Conservation (phyloP, 2,888 invertebrate genomes). For the Hololepta plana region DNA sequence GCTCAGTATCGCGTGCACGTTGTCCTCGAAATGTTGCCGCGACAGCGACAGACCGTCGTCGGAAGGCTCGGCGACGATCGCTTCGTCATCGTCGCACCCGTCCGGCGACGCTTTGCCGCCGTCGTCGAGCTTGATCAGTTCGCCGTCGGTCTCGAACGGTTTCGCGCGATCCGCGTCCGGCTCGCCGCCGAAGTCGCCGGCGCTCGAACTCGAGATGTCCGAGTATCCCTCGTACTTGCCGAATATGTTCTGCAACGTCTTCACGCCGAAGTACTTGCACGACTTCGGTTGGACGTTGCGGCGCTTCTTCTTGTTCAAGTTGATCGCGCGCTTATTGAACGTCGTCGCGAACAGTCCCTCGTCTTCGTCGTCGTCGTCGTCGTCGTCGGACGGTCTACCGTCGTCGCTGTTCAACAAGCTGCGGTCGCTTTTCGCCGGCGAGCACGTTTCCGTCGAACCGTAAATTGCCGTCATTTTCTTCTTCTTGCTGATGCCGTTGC, state of each 20-base stretch:
- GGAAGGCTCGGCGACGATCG: not conserved
- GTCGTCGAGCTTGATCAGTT: constrained; percentile 6
- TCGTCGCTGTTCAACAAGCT: constrained; percentile 26
- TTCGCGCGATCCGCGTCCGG: constrained; percentile 3
- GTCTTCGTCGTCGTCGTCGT: constrained; percentile 26
- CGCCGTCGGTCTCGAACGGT: too few species aligned
- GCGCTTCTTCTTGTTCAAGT: constrained; percentile 23
- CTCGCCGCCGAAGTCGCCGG: too few species aligned
- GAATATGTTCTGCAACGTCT: constrained; percentile 27
- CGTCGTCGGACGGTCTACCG: constrained; percentile 37
- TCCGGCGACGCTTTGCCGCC: constrained; percentile 3
- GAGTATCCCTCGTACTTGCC: constrained; percentile 26
- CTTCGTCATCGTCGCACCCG: constrained; percentile 5
- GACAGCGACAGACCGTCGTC: constrained; percentile 16
- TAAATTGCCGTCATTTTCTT: constrained; percentile 15
- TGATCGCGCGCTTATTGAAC: constrained; percentile 24
- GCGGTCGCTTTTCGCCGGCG: constrained; percentile 26
- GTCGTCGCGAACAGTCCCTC: too few species aligned
- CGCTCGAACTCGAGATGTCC: constrained; percentile 27
- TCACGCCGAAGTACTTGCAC: constrained; percentile 34
- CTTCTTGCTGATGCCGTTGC: constrained; percentile 12
- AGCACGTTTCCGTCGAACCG: constrained; percentile 23
- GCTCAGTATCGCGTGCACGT: constrained; percentile 24
- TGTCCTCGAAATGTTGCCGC: constrained; percentile 26
- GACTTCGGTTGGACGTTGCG: too few species aligned